Evolutionary conservation across 2,113 vertebrate species (phyloP).

Genomic region (Reinhardtius hippoglossoides): DNA sequence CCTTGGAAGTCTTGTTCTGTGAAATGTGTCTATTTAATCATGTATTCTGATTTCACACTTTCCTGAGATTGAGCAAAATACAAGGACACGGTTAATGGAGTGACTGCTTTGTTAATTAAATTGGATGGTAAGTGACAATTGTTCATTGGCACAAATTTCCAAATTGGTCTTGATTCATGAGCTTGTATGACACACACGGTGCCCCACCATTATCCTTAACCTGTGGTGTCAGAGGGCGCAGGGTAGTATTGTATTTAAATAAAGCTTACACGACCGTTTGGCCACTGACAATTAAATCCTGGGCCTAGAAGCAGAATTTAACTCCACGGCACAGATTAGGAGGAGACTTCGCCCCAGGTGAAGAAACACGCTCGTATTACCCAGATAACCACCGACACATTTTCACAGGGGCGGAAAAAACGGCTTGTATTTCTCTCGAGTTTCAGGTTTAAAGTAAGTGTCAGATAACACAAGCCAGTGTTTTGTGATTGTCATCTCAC

Average conservation of each 20-base stretch:
- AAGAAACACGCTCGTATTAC: slow-evolving; percentile 15
- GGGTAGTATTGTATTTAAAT: neutral
- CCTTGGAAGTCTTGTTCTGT: neutral
- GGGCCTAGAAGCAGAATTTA: slow-evolving; percentile 7
- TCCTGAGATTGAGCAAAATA: slow-evolving; percentile 1
- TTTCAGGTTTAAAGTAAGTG: slow-evolving; percentile 5
- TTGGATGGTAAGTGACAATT: neutral
- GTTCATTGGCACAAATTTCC: neutral
- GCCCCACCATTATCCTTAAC: neutral
- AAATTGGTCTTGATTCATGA: neutral
- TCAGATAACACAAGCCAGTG: slow-evolving; percentile 4
- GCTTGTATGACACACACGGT: neutral
- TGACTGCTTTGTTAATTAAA: neutral
- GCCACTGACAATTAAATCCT: neutral
- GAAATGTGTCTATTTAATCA: neutral
- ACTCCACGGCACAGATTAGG: slow-evolving; percentile 1
- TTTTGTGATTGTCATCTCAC: slow-evolving; percentile 32
- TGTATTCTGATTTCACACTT: neutral
- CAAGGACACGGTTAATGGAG: neutral
- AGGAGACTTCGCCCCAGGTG: neutral
- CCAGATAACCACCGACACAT: slow-evolving; percentile 7
- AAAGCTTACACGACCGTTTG: neutral
- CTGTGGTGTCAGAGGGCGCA: neutral
- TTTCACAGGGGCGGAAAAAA: neutral
- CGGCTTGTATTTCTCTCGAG: slow-evolving; percentile 7